Percentiles rank a stretch among this genome's conserved stretches.
These are phyloP conservation scores for Botia kubotai DNA, from an alignment of 2,797 vertebrate species.

Conservation along the genomic window DNA sequence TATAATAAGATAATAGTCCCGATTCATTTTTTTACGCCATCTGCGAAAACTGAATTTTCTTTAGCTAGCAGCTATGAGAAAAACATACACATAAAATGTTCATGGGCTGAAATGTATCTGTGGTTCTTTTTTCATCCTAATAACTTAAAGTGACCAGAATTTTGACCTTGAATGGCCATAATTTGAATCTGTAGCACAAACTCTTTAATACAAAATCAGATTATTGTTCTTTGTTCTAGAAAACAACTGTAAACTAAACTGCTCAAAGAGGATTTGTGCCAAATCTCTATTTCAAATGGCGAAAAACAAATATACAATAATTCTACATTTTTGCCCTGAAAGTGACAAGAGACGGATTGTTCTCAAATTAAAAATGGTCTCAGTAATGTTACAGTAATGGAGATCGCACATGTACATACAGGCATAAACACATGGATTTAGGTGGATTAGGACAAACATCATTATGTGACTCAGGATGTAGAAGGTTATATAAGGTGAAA, in stretches of 20 bases:
- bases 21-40: slow-evolving; percentile 44
- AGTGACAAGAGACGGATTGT: background rate
- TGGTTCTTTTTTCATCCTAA: slow-evolving; percentile 11
- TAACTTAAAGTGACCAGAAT: slow-evolving; percentile 37
- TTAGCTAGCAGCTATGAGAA: slow-evolving; percentile 47
- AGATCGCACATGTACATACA: background rate
- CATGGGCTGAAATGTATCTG: slow-evolving; percentile 31
- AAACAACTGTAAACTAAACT: slow-evolving; percentile 26
- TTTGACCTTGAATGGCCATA: slow-evolving; percentile 37
- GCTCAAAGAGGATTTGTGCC: slow-evolving; percentile 59
- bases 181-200: slow-evolving; percentile 61
- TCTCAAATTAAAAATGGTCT: slow-evolving; percentile 7
- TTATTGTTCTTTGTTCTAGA: slow-evolving; percentile 2
- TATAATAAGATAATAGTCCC: slow-evolving; percentile 45
- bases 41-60: slow-evolving; percentile 54
- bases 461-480: slow-evolving; percentile 25
- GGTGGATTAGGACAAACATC: slow-evolving; percentile 13
- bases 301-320: slow-evolving; percentile 29
- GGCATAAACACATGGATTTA: slow-evolving; percentile 31
- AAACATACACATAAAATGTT: slow-evolving; percentile 21
- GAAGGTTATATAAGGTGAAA: slow-evolving; percentile 10
- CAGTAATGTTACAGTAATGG: slow-evolving; percentile 1
- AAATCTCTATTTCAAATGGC: slow-evolving; percentile 59
- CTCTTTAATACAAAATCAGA: slow-evolving; percentile 34
- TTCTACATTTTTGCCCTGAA: background rate